Evolutionary conservation across 1,140 invertebrate genomes (phyloP).

Genomic region (Ectropis grisescens): DNA sequence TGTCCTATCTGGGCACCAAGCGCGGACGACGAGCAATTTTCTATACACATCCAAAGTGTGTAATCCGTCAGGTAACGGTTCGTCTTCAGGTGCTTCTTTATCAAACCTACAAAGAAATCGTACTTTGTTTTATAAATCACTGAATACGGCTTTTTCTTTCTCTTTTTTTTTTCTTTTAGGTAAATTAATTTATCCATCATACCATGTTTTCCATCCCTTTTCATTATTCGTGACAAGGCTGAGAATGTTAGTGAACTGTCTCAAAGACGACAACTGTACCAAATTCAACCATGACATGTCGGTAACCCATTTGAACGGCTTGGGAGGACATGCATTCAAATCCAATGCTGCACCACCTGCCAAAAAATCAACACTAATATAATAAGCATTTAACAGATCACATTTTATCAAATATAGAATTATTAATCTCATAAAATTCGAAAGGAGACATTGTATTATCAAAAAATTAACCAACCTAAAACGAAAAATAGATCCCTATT

Average conservation of each 20-base stretch:
- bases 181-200: too few species aligned
- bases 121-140: too few species aligned
- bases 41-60: constrained; percentile 83
- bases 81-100: constrained; percentile 89
- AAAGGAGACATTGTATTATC: too few species aligned
- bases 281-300: constrained; percentile 91
- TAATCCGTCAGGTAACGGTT: constrained; percentile 85
- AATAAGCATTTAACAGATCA: too few species aligned
- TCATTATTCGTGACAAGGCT: constrained; percentile 80
- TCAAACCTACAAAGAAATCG: too few species aligned
- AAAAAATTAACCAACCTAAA: too few species aligned
- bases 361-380: too few species aligned
- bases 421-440: too few species aligned
- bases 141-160: too few species aligned
- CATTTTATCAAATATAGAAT: constrained; percentile 2
- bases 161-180: too few species aligned
- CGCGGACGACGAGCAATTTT: constrained; percentile 85
- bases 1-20: constrained; percentile 92
- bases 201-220: constrained; percentile 85
- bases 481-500: too few species aligned
- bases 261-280: constrained; percentile 80
- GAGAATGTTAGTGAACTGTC: constrained; percentile 81
- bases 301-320: constrained; percentile 88
- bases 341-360: constrained; percentile 85
- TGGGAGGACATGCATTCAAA: constrained; percentile 83